Percentiles rank a stretch among this genome's conserved stretches.
Evolutionary conservation across 2,888 invertebrate species (phyloP).

Genomic region (Cistogaster globosa): DNA sequence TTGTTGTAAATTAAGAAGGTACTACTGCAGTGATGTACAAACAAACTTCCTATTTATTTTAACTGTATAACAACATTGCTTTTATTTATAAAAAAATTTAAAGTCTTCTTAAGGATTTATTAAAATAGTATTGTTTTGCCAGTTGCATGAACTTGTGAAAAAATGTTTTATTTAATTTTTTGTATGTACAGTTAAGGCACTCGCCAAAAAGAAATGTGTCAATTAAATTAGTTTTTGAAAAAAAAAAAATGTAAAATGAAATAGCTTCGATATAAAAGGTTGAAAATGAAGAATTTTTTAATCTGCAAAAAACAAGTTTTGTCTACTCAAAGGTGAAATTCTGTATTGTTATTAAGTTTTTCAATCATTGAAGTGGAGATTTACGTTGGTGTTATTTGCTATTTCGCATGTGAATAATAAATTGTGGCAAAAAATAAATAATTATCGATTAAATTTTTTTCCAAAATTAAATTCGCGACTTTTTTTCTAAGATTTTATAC

Average conservation of each 20-base stretch:
- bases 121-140: background rate
- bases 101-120: slow-evolving; percentile 15
- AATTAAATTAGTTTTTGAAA: slow-evolving; percentile 14
- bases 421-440: no score
- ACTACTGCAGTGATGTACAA: slow-evolving; percentile 9
- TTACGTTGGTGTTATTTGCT: no score
- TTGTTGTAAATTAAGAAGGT: slow-evolving; percentile 64
- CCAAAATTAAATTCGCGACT: no score
- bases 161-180: slow-evolving; percentile 16
- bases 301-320: no score
- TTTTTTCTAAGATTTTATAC: no score
- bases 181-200: background rate
- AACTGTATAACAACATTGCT: slow-evolving; percentile 1
- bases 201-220: slow-evolving; percentile 10
- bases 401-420: no score
- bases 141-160: background rate
- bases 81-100: slow-evolving; percentile 7
- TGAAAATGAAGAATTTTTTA: no score
- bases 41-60: slow-evolving; percentile 1
- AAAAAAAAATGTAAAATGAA: background rate
- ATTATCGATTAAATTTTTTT: no score
- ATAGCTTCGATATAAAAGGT: background rate
- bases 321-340: no score
- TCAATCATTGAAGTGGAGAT: no score
- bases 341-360: no score